A percentile compares a stretch with the other conserved stretches of the same genome.
Evolutionary conservation across 1,140 invertebrate genomes (phyloP).

Genomic region (Odontomachus brunneus): DNA sequence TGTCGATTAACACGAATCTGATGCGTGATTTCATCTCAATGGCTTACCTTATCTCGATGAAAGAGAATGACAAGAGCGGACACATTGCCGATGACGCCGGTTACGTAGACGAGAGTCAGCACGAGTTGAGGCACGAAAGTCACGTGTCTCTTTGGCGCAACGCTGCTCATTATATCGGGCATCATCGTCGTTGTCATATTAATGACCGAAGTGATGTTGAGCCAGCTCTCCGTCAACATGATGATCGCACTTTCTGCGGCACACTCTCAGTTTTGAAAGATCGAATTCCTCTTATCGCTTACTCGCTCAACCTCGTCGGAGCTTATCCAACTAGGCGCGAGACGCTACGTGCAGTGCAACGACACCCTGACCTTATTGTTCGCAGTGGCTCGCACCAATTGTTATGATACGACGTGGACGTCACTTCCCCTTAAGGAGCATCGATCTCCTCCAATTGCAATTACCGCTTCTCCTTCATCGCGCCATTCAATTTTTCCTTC

Average conservation of each 20-base stretch:
- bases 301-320: slow-evolving; percentile 1
- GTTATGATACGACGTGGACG: neutral
- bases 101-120: slow-evolving; percentile 86
- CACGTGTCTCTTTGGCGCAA: slow-evolving; percentile 78
- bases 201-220: slow-evolving; percentile 39
- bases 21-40: neutral
- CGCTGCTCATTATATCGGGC: neutral
- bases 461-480: neutral
- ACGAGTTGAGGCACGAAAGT: slow-evolving; percentile 81
- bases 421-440: neutral
- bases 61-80: slow-evolving; percentile 87
- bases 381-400: neutral
- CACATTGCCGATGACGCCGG: slow-evolving; percentile 87
- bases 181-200: slow-evolving; percentile 13
- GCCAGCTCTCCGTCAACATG: slow-evolving; percentile 48
- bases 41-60: slow-evolving; percentile 83
- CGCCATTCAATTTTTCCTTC: neutral
- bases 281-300: slow-evolving; percentile 3
- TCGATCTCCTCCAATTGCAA: neutral
- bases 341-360: neutral
- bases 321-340: slow-evolving; percentile 9
- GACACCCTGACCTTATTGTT: slow-evolving; percentile 5
- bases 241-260: neutral
- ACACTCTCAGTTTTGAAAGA: neutral
- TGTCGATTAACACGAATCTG: neutral